phyloP scores from a whole-genome alignment of 2,113 vertebrate species.

The Monarcha castaneiventris region DNA sequence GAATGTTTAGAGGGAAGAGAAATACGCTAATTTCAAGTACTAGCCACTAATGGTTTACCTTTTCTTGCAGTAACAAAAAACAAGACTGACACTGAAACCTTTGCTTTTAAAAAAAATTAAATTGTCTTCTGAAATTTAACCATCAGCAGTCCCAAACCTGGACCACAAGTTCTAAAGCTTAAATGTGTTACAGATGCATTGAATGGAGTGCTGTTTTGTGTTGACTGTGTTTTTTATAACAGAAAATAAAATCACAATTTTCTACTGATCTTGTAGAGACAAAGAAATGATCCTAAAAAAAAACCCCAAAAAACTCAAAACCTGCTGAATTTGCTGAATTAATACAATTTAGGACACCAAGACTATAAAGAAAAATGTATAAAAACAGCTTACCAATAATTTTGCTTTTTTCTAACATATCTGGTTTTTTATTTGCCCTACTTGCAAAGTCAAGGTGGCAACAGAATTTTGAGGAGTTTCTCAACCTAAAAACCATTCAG shows the following conservation, averaged over 20 bases:
- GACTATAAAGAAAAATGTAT: background rate
- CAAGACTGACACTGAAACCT: background rate
- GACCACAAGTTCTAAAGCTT: accelerated
- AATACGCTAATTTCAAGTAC: background rate
- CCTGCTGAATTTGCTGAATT: background rate
- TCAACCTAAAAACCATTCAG: background rate
- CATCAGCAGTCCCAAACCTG: background rate
- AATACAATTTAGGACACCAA: background rate
- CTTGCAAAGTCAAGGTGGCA: background rate
- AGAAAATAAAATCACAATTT: background rate
- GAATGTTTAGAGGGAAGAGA: background rate
- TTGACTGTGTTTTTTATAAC: background rate
- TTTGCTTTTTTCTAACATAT: background rate
- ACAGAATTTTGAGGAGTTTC: background rate
- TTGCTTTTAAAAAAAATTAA: background rate
- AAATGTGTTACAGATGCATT: background rate
- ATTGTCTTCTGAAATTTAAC: background rate
- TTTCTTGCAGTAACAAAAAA: background rate
- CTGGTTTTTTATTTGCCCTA: background rate
- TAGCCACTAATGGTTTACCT: background rate
- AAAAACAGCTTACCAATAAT: background rate
- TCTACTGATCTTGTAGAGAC: background rate
- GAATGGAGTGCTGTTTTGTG: accelerated
- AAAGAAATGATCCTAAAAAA: background rate
- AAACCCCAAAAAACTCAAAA: background rate